Evolutionary conservation across 2,888 invertebrate species (phyloP), one percentile per base, ranked within the genome.

Genomic region (Melinopterus prodromus): DNA sequence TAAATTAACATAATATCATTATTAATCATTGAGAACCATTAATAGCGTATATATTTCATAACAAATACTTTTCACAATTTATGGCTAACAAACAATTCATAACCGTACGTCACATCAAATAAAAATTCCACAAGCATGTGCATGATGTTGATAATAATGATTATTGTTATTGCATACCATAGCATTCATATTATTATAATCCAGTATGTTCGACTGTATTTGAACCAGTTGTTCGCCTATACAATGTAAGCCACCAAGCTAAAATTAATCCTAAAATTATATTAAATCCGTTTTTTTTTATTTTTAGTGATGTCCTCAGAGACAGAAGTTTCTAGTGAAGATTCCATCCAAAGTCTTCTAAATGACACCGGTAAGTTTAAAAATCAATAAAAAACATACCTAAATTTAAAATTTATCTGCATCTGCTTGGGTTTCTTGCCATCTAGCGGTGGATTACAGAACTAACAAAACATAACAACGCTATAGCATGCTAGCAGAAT

Each of bases 241-340:
- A 26, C 26, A 71, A 71, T 71, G 15, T 71, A 71, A 71, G 26
- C 71, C 71, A 15, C 26, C 6, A 71, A 71, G 7, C 14, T 71
- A 71, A 16, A 71, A 16, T 14, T 16, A 7, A 71, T 71, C 6
- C 15, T 74, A 36, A 35, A 36, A 36, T 26, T 9, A 6, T 74
- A 74, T 74, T 35, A 35, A 35, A n/a, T n/a, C 6, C 7, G n/a
- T 35, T 74, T 36, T 74, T 12, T 74, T 26, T 12, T 74, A 74
- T 74, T 74, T 74, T 79, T 90, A 93, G 92, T 91, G 86, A 92
- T 92, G 92, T 92, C 92, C 90, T 91, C 92, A 88, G 92, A 92
- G 90, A 91, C 92, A 88, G 92, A 92, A 90, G 92, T 91, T 89
- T 91, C 91, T 89, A 92, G 91, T 88, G 92, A 92, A 88, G 92